Evolutionary conservation across 2,888 invertebrate genomes (phyloP).

Genomic region (Lasioglossum oenotherae): DNA sequence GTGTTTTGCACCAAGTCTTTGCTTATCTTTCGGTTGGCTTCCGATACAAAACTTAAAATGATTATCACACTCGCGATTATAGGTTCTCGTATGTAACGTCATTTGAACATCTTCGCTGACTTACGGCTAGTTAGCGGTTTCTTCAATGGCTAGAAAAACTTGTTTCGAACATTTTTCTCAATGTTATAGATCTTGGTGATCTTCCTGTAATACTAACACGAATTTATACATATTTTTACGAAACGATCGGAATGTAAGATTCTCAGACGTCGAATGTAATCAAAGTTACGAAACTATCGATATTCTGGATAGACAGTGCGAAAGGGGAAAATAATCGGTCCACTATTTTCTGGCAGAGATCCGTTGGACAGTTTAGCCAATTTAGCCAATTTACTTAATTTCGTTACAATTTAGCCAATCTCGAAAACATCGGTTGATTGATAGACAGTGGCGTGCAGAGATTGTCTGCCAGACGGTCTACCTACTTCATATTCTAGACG

Average conservation of each 20-base stretch:
- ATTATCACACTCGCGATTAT: background rate
- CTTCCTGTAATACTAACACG: background rate
- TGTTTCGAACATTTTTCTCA: background rate
- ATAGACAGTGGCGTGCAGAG: background rate
- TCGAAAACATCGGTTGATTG: background rate
- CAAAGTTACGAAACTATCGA: background rate
- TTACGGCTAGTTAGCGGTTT: background rate
- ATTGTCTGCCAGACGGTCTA: background rate
- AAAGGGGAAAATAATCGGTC: background rate
- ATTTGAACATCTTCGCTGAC: background rate
- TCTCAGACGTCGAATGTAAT: background rate
- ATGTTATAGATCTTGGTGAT: too few species aligned
- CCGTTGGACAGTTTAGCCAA: background rate
- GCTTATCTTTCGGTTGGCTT: background rate
- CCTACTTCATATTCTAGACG: background rate
- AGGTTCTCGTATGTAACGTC: background rate
- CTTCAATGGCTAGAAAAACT: background rate
- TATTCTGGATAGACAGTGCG: background rate
- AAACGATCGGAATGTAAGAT: background rate
- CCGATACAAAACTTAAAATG: background rate
- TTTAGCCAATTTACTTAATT: background rate
- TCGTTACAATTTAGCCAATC: background rate
- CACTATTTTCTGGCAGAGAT: constrained; percentile 5
- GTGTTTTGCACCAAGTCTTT: background rate
- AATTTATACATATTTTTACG: background rate